Conservation (phyloP, 35 echinoderm and acorn worm species). For the Chiridota heheva region DNA sequence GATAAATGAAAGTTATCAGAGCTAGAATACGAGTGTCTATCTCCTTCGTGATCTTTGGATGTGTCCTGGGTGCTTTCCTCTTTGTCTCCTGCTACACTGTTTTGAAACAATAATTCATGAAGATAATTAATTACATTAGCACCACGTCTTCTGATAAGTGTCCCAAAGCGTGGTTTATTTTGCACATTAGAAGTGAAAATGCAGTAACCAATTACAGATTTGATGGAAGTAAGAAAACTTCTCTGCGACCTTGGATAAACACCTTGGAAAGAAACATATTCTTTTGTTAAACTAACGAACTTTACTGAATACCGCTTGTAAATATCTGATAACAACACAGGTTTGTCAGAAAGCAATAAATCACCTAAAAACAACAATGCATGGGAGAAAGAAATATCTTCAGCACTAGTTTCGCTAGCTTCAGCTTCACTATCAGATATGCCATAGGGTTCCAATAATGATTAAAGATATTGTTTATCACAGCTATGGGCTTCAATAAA, state of each 20-base stretch:
- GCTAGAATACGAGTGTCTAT: not conserved
- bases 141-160: conserved; percentile 1
- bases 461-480: not conserved
- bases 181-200: not conserved
- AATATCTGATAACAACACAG: not conserved
- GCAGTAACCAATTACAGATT: conserved; percentile 22
- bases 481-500: not conserved
- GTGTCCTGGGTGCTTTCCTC: not conserved
- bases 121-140: not conserved
- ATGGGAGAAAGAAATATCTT: not conserved
- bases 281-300: not conserved
- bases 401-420: not conserved
- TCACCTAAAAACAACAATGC: not conserved
- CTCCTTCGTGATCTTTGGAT: not conserved
- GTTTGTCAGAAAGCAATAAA: not conserved
- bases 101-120: not conserved
- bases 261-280: not conserved
- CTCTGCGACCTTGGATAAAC: not conserved
- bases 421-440: not conserved
- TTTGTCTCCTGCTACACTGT: too few relatives aligned
- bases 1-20: not conserved
- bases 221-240: not conserved
- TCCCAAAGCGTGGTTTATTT: not conserved
- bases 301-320: not conserved
- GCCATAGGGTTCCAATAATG: conserved; percentile 1